Conservation (phyloP, 1,140 invertebrate genomes). For the Calliphora vicina region DNA sequence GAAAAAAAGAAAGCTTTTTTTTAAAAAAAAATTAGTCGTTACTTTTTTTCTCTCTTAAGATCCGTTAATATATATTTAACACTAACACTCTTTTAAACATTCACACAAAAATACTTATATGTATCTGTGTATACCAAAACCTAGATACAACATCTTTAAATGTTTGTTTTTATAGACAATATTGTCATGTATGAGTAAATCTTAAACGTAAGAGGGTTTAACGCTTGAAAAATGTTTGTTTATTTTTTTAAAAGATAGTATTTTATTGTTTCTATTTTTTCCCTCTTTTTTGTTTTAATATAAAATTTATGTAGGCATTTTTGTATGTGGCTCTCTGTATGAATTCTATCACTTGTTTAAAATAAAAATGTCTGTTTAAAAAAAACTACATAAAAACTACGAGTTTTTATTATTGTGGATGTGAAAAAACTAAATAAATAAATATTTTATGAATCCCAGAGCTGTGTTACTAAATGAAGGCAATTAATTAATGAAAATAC, state of each 20-base stretch:
- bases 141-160: not conserved
- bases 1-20: not conserved
- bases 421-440: not conserved
- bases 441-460: not conserved
- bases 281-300: not conserved
- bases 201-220: constrained; percentile 6
- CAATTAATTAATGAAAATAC: not conserved
- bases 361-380: not conserved
- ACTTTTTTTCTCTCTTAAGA: not conserved
- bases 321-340: not conserved
- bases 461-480: constrained; percentile 21
- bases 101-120: not conserved
- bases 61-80: not conserved
- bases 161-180: not conserved
- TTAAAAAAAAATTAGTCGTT: not conserved
- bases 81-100: not conserved
- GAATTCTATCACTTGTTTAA: not conserved
- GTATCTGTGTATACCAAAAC: too few relatives aligned
- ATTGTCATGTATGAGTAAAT: not conserved
- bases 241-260: not conserved
- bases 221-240: not conserved
- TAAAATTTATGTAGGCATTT: not conserved
- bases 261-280: not conserved
- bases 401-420: not conserved
- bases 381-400: not conserved